Base-by-base conservation (phyloP, 2,888 invertebrate genomes). In the Drosophila algonquin region DNA sequence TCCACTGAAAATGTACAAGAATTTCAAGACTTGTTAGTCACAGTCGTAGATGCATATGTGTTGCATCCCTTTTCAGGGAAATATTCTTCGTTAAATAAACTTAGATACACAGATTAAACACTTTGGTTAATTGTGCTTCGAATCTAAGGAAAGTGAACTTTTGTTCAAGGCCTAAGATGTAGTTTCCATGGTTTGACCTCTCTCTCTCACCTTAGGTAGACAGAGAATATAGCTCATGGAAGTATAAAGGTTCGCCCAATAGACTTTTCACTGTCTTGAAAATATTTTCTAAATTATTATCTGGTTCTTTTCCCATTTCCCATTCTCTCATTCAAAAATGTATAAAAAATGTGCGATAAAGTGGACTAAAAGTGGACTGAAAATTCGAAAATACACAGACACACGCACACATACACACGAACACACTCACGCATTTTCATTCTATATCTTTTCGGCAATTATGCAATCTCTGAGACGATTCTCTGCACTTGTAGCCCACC, bases 1-100 rank as follows among this genome's bases (percentile, higher is more conserved):
- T 97, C 96, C 95, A 97, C 97, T 97, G 94, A 9, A 95, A 95
- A 56, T 10, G 16, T 16, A 54, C 47, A 51, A 89, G 89, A 90
- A 90, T 76, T 77, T 76, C 75, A 51, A 30, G 10, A 59, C 55
- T 40, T 46, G 47, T 53, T 14, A 35, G 24, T 65, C 30, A 27
- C 35, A 58, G 48, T 21, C 10, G 21, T 21, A 21, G 3, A 21
- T 3, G 21, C 21, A 21, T 21, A 21, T 21, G 21, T 21, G 12
- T 14, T 35, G 35, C 12, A 35, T 35, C 12, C 14, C 35, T 40
- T 32, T 10, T 32, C 10, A 32, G 32, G 32, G 32, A 32, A 32
- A 32, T 9, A 10, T 32, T 32, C 10, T 32, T 5, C 12, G 5
- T 35, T 35, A 5, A 35, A 32, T 9, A 32, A 10, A 32, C 32